A percentile compares a stretch with the other conserved stretches of the same genome.
These are phyloP conservation scores for Oncorhynchus tshawytscha DNA, from an alignment of 2,113 vertebrate genomes.

Conservation along the genomic window DNA sequence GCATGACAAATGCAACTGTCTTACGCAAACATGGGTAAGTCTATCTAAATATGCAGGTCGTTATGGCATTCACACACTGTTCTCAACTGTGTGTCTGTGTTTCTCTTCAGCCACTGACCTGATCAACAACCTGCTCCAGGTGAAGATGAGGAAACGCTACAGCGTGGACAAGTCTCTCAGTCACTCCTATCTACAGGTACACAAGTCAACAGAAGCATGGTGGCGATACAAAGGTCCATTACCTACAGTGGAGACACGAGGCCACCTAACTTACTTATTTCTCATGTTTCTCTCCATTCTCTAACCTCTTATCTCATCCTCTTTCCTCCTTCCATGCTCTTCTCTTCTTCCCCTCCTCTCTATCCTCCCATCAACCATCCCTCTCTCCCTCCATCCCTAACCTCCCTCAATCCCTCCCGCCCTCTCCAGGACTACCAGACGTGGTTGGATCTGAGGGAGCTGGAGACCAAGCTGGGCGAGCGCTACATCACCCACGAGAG, in stretches of 20 bases:
- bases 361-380: too few species aligned
- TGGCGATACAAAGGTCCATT: neutral
- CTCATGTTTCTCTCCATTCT: neutral
- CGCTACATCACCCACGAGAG: constrained; percentile 93
- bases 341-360: neutral
- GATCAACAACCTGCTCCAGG: constrained; percentile 92
- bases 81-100: too few species aligned
- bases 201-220: too few species aligned
- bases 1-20: too few species aligned
- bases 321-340: neutral
- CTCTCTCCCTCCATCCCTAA: neutral
- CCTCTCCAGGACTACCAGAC: constrained; percentile 83
- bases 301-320: neutral
- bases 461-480: constrained; percentile 84
- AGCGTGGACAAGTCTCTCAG: constrained; percentile 93
- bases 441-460: constrained; percentile 87
- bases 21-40: neutral
- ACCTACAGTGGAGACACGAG: neutral
- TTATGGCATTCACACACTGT: neutral
- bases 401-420: neutral
- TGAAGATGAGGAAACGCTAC: constrained; percentile 93
- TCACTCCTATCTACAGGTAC: constrained; percentile 84
- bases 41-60: neutral
- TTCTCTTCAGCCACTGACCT: constrained; percentile 80
- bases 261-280: neutral